These are phyloP conservation scores for Axinella damicornis DNA, from an alignment of 37 sponge, comb jelly and placozoan species.

Conservation along the genomic window DNA sequence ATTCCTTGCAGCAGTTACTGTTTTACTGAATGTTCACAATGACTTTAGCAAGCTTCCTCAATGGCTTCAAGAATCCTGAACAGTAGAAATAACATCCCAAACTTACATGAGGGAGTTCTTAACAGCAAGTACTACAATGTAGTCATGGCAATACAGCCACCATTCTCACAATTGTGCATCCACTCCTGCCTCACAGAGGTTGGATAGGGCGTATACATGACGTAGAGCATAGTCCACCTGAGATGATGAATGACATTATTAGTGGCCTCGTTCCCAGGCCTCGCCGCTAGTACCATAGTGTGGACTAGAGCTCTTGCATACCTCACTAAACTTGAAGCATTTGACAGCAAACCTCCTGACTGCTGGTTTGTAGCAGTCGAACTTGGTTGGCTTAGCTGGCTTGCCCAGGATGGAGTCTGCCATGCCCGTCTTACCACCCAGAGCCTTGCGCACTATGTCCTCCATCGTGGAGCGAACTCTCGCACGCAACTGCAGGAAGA, in stretches of 20 bases:
- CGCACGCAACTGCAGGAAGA: conserved; percentile 24
- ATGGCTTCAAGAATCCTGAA: conserved; percentile 37
- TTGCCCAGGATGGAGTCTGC: conserved; percentile 14
- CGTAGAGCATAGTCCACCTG: conserved; percentile 63
- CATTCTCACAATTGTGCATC: not conserved
- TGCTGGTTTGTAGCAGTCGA: conserved; percentile 16
- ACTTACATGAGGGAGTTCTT: too few relatives aligned
- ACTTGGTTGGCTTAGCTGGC: conserved; percentile 11
- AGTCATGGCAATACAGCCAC: not conserved
- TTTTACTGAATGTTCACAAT: not conserved
- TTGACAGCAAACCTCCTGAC: conserved; percentile 19
- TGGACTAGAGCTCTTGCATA: not conserved
- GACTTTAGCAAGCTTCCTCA: conserved; percentile 9
- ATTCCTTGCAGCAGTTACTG: too few relatives aligned
- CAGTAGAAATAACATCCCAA: not conserved
- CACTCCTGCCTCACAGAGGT: conserved; percentile 62
- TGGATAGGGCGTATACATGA: conserved; percentile 46
- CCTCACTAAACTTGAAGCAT: conserved; percentile 40
- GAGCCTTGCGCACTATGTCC: conserved; percentile 6
- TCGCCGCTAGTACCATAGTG: too few relatives aligned
- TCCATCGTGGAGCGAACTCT: conserved; percentile 21
- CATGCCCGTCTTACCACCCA: not conserved
- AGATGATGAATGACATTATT: too few relatives aligned
- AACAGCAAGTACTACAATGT: not conserved
- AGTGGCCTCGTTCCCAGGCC: too few relatives aligned